phyloP scores from a whole-genome alignment of 2,113 vertebrate species.

The Geococcyx californianus region DNA sequence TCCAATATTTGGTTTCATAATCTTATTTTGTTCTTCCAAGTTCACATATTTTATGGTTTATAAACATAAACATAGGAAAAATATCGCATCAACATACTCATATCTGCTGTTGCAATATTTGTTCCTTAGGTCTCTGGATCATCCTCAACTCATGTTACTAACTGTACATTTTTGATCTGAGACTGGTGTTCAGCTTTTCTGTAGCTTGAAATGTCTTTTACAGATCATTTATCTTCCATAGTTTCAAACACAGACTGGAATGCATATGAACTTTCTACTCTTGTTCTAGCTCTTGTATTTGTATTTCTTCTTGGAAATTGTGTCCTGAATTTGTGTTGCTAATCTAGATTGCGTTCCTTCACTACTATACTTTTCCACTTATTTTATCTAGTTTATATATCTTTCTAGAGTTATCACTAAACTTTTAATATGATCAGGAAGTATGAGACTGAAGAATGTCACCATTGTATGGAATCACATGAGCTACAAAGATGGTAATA shows the following conservation, averaged over 20 bases:
- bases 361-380: not conserved
- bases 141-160: conserved; percentile 7
- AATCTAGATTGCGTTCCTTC: not conserved
- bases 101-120: conserved; percentile 37
- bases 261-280: conserved; percentile 2
- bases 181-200: conserved; percentile 14
- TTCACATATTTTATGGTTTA: conserved; percentile 9
- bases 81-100: not conserved
- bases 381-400: not conserved
- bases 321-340: not conserved
- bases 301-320: not conserved
- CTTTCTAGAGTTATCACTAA: not conserved
- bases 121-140: conserved; percentile 40
- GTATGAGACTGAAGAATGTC: not conserved
- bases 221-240: conserved; percentile 41
- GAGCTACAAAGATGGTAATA: not conserved
- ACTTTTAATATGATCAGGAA: not conserved
- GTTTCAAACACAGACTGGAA: conserved; percentile 19
- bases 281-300: conserved; percentile 16
- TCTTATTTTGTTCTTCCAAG: not conserved
- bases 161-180: conserved; percentile 17
- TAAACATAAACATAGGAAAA: conserved; percentile 37
- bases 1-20: conserved; percentile 13
- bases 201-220: conserved; percentile 44
- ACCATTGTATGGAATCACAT: not conserved